A percentile compares a stretch with the other conserved stretches of the same genome.
phyloP scores from a whole-genome alignment of 2,797 vertebrate species.

The Heliangelus exortis region DNA sequence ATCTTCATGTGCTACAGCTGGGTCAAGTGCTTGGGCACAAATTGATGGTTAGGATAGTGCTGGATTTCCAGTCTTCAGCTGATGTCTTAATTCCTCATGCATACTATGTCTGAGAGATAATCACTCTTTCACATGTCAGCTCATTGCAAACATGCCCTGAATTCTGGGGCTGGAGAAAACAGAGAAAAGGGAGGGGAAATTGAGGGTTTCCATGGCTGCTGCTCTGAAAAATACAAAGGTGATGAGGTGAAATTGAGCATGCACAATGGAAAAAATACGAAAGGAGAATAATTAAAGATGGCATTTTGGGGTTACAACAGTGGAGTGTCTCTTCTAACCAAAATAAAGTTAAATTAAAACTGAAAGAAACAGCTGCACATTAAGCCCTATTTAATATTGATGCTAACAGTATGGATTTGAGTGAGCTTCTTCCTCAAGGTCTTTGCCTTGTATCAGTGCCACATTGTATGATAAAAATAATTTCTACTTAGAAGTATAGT shows the following conservation, averaged over 20 bases:
- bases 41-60: slow-evolving; percentile 37
- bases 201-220: not conserved
- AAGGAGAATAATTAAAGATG: slow-evolving; percentile 66
- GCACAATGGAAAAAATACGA: slow-evolving; percentile 24
- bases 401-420: slow-evolving; percentile 60
- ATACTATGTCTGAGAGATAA: slow-evolving; percentile 49
- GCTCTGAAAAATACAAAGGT: slow-evolving; percentile 31
- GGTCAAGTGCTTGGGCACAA: slow-evolving; percentile 33
- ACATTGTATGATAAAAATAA: not conserved
- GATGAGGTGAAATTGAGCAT: slow-evolving; percentile 15
- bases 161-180: slow-evolving; percentile 21
- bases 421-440: slow-evolving; percentile 39
- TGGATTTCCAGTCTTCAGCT: slow-evolving; percentile 27
- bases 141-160: slow-evolving; percentile 29
- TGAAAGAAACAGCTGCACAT: slow-evolving; percentile 74
- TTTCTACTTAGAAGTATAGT: not conserved
- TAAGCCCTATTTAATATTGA: slow-evolving; percentile 64
- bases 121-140: slow-evolving; percentile 30
- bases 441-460: slow-evolving; percentile 23
- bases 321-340: slow-evolving; percentile 39
- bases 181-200: not conserved
- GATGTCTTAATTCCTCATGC: slow-evolving; percentile 56
- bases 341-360: slow-evolving; percentile 69
- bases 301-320: slow-evolving; percentile 71
- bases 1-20: slow-evolving; percentile 26